Conservation (phyloP, 2,888 invertebrate genomes). For the Cylloceria caligata region DNA sequence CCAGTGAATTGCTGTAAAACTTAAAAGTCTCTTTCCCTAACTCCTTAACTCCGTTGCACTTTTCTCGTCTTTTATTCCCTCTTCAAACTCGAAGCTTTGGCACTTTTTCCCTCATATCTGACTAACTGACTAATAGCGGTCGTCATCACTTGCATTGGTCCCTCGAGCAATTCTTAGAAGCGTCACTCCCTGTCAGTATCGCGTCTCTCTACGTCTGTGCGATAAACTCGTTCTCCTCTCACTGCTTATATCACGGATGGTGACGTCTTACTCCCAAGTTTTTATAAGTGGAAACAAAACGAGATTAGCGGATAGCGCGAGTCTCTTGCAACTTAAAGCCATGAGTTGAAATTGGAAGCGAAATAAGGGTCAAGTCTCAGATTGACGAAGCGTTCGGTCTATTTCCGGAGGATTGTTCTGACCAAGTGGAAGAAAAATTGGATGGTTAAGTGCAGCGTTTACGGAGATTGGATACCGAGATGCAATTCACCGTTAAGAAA, state of each 20-base stretch:
- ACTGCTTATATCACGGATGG: neutral
- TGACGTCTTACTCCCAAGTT: conserved; percentile 51
- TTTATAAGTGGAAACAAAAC: conserved; percentile 28
- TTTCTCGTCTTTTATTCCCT: conserved; percentile 1
- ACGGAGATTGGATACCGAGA: conserved; percentile 13
- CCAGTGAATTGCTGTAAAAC: neutral
- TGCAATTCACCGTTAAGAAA: neutral
- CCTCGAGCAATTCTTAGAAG: conserved; percentile 23
- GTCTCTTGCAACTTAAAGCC: conserved; percentile 45
- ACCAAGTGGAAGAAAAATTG: conserved; percentile 12
- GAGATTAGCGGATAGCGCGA: conserved; percentile 7
- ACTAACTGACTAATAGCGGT: conserved; percentile 61
- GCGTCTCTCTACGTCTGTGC: neutral
- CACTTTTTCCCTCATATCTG: conserved; percentile 16
- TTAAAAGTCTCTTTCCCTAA: neutral
- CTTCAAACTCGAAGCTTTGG: conserved; percentile 13
- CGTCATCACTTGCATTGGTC: conserved; percentile 56
- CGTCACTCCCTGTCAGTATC: too few species aligned
- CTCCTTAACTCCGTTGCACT: neutral
- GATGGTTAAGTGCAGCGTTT: conserved; percentile 7
- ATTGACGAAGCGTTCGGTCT: conserved; percentile 28
- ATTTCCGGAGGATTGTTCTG: neutral
- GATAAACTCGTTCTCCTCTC: neutral
- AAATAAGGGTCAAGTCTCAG: conserved; percentile 28
- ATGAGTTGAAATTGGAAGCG: conserved; percentile 32